phyloP scores from a whole-genome alignment of 2,113 vertebrate species.

The Calidris pygmaea region DNA sequence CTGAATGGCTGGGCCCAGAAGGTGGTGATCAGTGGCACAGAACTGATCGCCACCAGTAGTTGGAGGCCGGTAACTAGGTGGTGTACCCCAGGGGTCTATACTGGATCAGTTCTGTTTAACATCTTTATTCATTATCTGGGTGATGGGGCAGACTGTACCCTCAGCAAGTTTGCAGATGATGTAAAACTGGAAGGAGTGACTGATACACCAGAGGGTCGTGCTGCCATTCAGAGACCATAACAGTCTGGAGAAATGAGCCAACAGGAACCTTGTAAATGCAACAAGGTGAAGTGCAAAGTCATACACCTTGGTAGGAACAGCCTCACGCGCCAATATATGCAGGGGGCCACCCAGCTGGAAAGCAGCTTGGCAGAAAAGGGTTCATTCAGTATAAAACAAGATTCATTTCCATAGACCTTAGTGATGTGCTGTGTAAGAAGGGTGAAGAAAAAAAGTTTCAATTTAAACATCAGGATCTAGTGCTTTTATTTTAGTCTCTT shows the following conservation, averaged over 20 bases:
- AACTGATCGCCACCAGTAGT: too few relatives aligned
- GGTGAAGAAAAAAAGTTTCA: neutral
- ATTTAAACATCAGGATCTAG: neutral
- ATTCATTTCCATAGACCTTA: neutral
- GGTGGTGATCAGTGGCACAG: neutral
- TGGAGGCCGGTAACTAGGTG: neutral
- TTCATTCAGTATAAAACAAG: neutral
- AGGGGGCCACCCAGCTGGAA: neutral
- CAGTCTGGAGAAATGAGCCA: neutral
- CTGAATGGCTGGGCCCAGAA: too few relatives aligned
- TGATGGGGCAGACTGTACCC: neutral
- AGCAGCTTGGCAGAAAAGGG: neutral
- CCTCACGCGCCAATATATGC: accelerated
- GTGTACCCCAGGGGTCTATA: neutral
- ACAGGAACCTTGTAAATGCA: neutral
- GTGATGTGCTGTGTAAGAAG: neutral
- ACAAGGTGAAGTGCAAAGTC: neutral
- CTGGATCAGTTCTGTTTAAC: neutral
- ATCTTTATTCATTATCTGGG: neutral
- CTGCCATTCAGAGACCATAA: neutral
- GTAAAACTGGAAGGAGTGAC: neutral
- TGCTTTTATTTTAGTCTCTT: neutral
- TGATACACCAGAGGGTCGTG: accelerated
- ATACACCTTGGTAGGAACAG: neutral
- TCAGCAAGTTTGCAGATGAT: neutral